Conservation (phyloP, 2,113 vertebrate genomes). For the Rutilus rutilus region DNA sequence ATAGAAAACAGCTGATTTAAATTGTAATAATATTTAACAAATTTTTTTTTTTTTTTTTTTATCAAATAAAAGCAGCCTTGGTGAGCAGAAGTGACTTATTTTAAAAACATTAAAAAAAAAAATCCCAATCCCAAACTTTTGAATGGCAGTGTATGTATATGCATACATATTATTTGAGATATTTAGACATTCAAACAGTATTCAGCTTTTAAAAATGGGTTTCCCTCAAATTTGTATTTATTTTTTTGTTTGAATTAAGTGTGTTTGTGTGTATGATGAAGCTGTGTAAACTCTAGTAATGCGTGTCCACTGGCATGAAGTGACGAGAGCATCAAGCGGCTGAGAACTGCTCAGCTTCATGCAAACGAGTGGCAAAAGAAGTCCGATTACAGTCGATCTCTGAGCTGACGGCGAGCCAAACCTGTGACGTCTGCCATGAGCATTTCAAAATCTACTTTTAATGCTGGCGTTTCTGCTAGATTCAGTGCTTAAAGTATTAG, state of each 20-base stretch:
- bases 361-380: background rate
- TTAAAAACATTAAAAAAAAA: too few relatives aligned
- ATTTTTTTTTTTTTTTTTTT: too few relatives aligned
- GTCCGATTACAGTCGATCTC: background rate
- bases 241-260: background rate
- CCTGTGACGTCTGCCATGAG: background rate
- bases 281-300: background rate
- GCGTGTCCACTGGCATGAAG: background rate
- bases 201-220: background rate
- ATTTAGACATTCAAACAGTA: too few relatives aligned
- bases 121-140: too few relatives aligned
- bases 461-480: background rate
- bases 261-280: background rate
- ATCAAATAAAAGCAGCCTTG: too few relatives aligned
- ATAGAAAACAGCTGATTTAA: too few relatives aligned
- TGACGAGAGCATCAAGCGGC: background rate
- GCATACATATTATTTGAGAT: background rate
- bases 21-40: too few relatives aligned
- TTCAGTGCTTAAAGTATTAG: background rate
- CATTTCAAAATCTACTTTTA: too few relatives aligned
- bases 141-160: too few relatives aligned
- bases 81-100: too few relatives aligned
- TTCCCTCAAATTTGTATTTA: background rate
- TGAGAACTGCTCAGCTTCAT: background rate
- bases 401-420: background rate